Evolutionary conservation across 2,113 vertebrate species (phyloP).

Genomic region (Dasyprocta punctata): DNA sequence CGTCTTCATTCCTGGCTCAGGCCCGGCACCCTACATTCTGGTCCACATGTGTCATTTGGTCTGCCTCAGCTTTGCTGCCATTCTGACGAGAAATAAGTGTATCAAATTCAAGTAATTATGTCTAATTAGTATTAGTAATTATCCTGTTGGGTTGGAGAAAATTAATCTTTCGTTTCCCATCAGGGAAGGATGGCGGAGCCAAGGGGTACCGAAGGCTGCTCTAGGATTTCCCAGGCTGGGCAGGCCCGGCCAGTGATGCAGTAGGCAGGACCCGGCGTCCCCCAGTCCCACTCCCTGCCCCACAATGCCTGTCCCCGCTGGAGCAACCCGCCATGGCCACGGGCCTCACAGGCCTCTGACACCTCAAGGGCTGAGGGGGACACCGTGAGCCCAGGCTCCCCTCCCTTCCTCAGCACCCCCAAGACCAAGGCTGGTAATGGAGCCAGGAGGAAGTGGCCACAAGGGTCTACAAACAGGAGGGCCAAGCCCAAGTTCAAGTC

Average conservation of each 20-base stretch:
- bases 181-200: constrained; percentile 90
- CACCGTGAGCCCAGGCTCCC: rapidly evolving
- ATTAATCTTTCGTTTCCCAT: constrained; percentile 95
- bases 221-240: not conserved
- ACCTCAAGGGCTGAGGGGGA: not conserved
- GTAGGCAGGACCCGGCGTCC: not conserved
- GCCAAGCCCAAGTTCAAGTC: rapidly evolving
- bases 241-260: rapidly evolving
- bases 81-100: constrained; percentile 95
- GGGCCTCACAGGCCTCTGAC: not conserved
- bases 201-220: constrained; percentile 79
- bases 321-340: rapidly evolving
- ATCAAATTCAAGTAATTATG: constrained; percentile 98
- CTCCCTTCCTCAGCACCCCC: not conserved
- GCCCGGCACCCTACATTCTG: not conserved
- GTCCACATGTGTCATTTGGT: constrained; percentile 57
- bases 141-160: constrained; percentile 96
- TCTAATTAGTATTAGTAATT: constrained; percentile 99
- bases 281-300: not conserved
- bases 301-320: rapidly evolving
- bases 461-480: not conserved
- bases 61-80: constrained; percentile 88
- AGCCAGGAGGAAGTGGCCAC: not conserved
- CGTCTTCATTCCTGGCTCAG: rapidly evolving
- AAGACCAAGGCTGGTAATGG: not conserved